A percentile compares a stretch with the other conserved stretches of the same genome.
Conservation (phyloP, 1,140 invertebrate genomes). For the Hypsibius dujardini region DNA sequence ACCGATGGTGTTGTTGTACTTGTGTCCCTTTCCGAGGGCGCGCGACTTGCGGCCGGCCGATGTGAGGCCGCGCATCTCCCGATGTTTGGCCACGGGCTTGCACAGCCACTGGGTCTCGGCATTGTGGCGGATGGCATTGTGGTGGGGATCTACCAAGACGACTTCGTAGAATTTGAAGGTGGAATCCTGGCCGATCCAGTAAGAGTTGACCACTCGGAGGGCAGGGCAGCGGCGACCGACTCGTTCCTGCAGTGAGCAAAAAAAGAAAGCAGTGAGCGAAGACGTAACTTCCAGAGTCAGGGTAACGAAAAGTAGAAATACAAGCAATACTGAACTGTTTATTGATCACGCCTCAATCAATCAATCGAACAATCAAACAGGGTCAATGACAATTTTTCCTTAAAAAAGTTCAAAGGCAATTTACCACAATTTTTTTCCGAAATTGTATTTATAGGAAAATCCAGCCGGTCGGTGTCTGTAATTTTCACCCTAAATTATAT, state of each 20-base stretch:
- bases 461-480: too few relatives aligned
- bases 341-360: too few relatives aligned
- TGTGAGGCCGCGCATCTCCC: slow-evolving; percentile 90
- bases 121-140: slow-evolving; percentile 85
- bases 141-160: slow-evolving; percentile 77
- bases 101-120: slow-evolving; percentile 95
- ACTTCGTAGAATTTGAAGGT: slow-evolving; percentile 99
- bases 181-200: slow-evolving; percentile 97
- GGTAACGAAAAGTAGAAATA: too few relatives aligned
- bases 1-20: slow-evolving; percentile 84
- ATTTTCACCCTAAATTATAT: too few relatives aligned
- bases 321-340: too few relatives aligned
- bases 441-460: too few relatives aligned
- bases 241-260: slow-evolving; percentile 54
- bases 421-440: too few relatives aligned
- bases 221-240: slow-evolving; percentile 79
- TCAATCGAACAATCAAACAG: too few relatives aligned
- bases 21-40: slow-evolving; percentile 88
- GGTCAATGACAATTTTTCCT: too few relatives aligned
- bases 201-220: slow-evolving; percentile 86
- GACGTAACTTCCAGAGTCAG: too few relatives aligned
- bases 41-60: slow-evolving; percentile 85
- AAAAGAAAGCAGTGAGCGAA: too few relatives aligned
- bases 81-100: slow-evolving; percentile 89
- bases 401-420: too few relatives aligned